phyloP scores from a whole-genome alignment of 2,888 invertebrate species.

The Seira ritae region DNA sequence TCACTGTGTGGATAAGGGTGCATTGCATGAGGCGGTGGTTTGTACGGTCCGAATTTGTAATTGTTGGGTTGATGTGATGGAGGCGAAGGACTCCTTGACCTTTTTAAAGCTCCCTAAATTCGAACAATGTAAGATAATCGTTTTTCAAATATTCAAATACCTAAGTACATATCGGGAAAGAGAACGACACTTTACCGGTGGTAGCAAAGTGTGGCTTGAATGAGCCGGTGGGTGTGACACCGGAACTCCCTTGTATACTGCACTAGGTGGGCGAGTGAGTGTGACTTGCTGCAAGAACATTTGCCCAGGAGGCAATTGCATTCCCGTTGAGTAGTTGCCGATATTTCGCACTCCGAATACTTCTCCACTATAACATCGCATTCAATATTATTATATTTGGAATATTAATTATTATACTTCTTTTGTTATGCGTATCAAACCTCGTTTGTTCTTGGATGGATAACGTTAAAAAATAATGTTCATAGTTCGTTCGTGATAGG shows the following conservation, averaged over 20 bases:
- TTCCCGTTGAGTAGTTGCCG: slow-evolving; percentile 63
- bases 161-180: too few species aligned
- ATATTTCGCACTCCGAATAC: slow-evolving; percentile 72
- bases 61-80: slow-evolving; percentile 78
- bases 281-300: slow-evolving; percentile 80
- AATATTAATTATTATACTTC: slow-evolving; percentile 14
- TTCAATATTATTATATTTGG: background rate
- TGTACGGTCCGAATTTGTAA: slow-evolving; percentile 77
- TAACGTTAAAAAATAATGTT: too few species aligned
- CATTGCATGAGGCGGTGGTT: slow-evolving; percentile 78
- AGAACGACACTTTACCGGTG: slow-evolving; percentile 75
- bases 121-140: too few species aligned
- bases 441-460: slow-evolving; percentile 83
- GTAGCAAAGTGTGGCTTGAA: slow-evolving; percentile 75
- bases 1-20: slow-evolving; percentile 79
- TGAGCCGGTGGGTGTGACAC: slow-evolving; percentile 73
- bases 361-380: slow-evolving; percentile 71
- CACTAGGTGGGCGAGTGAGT: slow-evolving; percentile 74
- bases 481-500: too few species aligned
- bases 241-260: slow-evolving; percentile 76
- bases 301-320: slow-evolving; percentile 79
- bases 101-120: slow-evolving; percentile 76
- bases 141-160: too few species aligned
- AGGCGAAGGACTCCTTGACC: slow-evolving; percentile 82
- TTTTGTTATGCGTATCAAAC: slow-evolving; percentile 8